Evolutionary conservation across 1,140 invertebrate genomes (phyloP), one percentile per base, ranked within the genome.

Genomic region (Drosophila ironensis): DNA sequence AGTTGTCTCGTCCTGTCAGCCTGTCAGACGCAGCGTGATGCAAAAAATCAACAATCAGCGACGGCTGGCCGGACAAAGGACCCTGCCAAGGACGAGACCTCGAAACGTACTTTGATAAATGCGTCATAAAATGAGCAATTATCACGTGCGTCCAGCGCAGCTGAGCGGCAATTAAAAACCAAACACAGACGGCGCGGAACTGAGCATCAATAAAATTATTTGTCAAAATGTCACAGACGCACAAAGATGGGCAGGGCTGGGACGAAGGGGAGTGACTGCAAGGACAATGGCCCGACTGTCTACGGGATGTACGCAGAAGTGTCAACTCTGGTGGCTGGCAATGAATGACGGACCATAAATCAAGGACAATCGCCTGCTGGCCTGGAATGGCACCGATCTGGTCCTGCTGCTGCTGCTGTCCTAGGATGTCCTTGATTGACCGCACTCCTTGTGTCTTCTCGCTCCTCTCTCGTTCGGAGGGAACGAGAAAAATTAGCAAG

Each of bases 111-210:
- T 72, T 72, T 72, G 70, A 72, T 72, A 72, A 72, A 72, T 72
- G 70, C 69, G 50, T 72, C 70, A 72, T 72, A 72, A 72, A 72
- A 72, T 72, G 56, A 72, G 57, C 70, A 72, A 72, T 72, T 72
- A 72, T 72, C 68, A 72, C 70, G 70, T 72, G 70, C 68, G 69
- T 60, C 56, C 33, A 60, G 48, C 54, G 57, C 57, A 52, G 66
- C 47, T 30, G 19, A 42, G 70, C 51, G 59, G 56, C 70, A 72
- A 72, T 72, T 72, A 72, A 72, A 72, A 72, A 72, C 68, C 68
- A 72, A 72, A 72, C 70, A 69, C 52, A 69, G 64, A 69, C 59
- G 27, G 56, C 41, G 41, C 20, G 37, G 27, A 54, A 50, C 64
- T 33, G 67, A 72, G 57, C 70, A 63, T 72, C 70, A 72, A 72